Evolutionary conservation across 2,797 vertebrate species (phyloP).

Genomic region (Enteromius mattozi): DNA sequence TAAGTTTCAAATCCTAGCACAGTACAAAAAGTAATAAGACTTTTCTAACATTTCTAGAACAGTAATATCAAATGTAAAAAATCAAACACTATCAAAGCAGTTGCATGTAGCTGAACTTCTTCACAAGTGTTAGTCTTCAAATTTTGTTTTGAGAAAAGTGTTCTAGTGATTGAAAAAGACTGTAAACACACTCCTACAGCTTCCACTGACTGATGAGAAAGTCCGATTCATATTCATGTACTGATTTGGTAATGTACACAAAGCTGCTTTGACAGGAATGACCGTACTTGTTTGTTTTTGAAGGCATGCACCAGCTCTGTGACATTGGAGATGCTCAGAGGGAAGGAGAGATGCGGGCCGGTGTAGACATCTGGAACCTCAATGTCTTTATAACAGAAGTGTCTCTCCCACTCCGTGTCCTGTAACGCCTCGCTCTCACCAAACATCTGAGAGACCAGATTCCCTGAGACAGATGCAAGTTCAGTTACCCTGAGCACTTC

Average conservation of each 20-base stretch:
- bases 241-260: not conserved
- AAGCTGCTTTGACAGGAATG: not conserved
- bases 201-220: conserved; percentile 39
- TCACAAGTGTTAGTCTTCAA: no score
- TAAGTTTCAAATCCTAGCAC: no score
- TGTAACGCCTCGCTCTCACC: conserved; percentile 76
- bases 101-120: no score
- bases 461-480: conserved; percentile 72
- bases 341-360: conserved; percentile 87
- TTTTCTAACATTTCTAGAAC: no score
- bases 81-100: no score
- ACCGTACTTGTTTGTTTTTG: conserved; percentile 87
- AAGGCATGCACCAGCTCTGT: conserved; percentile 89
- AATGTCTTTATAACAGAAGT: conserved; percentile 82
- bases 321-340: conserved; percentile 83
- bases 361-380: conserved; percentile 82
- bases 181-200: no score
- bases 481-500: not conserved
- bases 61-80: no score
- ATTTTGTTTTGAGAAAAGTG: no score
- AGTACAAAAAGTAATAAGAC: no score
- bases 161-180: no score
- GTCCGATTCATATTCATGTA: not conserved
- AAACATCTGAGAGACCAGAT: conserved; percentile 87
- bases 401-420: conserved; percentile 80